A percentile compares a stretch with the other conserved stretches of the same genome.
These are phyloP conservation scores for Pterostichus niger DNA, from an alignment of 2,888 invertebrate genomes.

Conservation along the genomic window DNA sequence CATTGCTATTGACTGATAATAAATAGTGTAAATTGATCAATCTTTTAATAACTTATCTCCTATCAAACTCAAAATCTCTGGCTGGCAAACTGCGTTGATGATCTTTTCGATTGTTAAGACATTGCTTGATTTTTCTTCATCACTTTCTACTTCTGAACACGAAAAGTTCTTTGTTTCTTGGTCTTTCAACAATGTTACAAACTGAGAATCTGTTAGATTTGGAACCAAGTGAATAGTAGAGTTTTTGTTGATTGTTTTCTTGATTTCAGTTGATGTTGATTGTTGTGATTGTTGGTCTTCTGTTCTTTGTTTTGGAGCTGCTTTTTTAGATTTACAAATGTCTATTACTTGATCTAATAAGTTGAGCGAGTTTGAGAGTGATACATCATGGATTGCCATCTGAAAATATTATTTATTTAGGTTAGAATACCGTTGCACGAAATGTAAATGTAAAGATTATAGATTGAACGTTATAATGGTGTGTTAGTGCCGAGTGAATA, in stretches of 20 bases:
- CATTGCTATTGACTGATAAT: slow-evolving; percentile 31
- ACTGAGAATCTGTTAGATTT: slow-evolving; percentile 69
- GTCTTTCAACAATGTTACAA: slow-evolving; percentile 70
- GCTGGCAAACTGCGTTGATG: slow-evolving; percentile 84
- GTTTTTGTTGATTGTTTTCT: background rate
- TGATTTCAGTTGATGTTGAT: slow-evolving; percentile 69
- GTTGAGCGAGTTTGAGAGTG: slow-evolving; percentile 77
- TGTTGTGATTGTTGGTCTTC: slow-evolving; percentile 72
- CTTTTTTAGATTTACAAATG: slow-evolving; percentile 73
- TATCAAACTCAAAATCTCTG: slow-evolving; percentile 79
- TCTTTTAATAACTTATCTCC: slow-evolving; percentile 73
- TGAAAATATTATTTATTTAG: slow-evolving; percentile 71
- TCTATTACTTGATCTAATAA: slow-evolving; percentile 78
- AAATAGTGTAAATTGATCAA: slow-evolving; percentile 26
- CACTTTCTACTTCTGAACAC: slow-evolving; percentile 76
- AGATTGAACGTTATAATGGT: too few relatives aligned
- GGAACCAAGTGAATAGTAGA: background rate
- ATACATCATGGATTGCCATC: slow-evolving; percentile 78
- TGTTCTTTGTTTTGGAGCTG: slow-evolving; percentile 69
- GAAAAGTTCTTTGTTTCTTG: slow-evolving; percentile 72
- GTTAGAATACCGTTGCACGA: background rate
- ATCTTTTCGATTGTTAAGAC: slow-evolving; percentile 78
- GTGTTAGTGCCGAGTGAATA: too few relatives aligned
- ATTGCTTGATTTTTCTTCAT: slow-evolving; percentile 72
- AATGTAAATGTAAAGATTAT: too few relatives aligned